Percentiles rank a stretch among this genome's conserved stretches.
Evolutionary conservation across 2,113 vertebrate species (phyloP).

Genomic region (Arvicanthis niloticus): DNA sequence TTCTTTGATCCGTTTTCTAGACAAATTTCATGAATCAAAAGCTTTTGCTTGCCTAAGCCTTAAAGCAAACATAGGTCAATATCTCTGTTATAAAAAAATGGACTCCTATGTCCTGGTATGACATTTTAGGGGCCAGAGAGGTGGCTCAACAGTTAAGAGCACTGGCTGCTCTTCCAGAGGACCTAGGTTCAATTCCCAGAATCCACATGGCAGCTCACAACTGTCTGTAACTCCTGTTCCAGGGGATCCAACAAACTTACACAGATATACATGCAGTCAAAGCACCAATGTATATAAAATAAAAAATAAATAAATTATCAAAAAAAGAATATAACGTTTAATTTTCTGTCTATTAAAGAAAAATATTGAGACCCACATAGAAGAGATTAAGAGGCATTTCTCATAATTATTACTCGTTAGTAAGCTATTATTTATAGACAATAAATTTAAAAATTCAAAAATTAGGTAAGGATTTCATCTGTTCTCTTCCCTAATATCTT

Average conservation of each 20-base stretch:
- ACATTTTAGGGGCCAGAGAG: too few species aligned
- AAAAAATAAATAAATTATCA: too few species aligned
- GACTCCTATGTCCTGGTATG: conserved; percentile 48
- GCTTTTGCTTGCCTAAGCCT: conserved; percentile 26
- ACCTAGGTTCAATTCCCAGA: too few species aligned
- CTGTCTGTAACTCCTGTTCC: too few species aligned
- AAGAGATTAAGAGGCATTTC: conserved; percentile 69
- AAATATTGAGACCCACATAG: conserved; percentile 28
- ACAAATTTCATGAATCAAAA: conserved; percentile 52
- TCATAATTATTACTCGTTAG: conserved; percentile 49
- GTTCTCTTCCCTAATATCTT: conserved; percentile 59
- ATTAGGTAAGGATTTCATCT: conserved; percentile 27
- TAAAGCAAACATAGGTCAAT: conserved; percentile 43
- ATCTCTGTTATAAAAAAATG: conserved; percentile 47
- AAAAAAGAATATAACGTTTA: conserved; percentile 56
- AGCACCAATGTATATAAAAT: too few species aligned
- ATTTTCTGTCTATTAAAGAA: conserved; percentile 67
- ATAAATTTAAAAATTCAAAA: conserved; percentile 20
- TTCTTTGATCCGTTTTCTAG: not conserved
- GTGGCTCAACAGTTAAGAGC: too few species aligned
- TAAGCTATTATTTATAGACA: conserved; percentile 62
- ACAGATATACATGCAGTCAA: too few species aligned
- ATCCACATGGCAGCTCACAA: too few species aligned
- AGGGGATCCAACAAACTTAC: too few species aligned
- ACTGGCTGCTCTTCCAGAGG: too few species aligned